Percentiles rank a stretch among this genome's conserved stretches.
Evolutionary conservation across 2,797 vertebrate species (phyloP).

Genomic region (Spheniscus humboldti): DNA sequence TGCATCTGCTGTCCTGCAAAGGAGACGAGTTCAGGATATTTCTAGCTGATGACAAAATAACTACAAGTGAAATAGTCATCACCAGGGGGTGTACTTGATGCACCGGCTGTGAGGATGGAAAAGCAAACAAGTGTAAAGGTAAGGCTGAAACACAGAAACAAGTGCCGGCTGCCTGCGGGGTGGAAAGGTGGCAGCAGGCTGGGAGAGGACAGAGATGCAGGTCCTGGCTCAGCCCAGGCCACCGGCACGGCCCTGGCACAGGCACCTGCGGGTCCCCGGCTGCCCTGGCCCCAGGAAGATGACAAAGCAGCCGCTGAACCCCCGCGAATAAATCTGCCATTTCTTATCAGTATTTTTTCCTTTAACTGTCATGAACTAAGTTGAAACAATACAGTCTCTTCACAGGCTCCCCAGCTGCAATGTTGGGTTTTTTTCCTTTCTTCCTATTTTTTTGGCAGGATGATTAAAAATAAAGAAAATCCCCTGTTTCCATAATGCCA

Average conservation of each 20-base stretch:
- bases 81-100: constrained; percentile 38
- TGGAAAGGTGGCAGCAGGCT: not conserved
- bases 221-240: not conserved
- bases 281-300: not conserved
- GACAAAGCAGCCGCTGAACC: not conserved
- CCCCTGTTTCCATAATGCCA: not conserved
- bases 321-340: not conserved
- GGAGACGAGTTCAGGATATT: constrained; percentile 3
- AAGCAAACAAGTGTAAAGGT: constrained; percentile 53
- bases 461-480: not conserved
- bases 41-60: constrained; percentile 32
- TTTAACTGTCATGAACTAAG: constrained; percentile 25
- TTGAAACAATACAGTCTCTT: constrained; percentile 60
- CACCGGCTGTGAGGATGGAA: constrained; percentile 29
- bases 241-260: not conserved
- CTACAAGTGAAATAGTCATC: constrained; percentile 21
- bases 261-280: not conserved
- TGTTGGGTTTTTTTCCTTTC: not conserved
- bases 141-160: not conserved
- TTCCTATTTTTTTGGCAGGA: not conserved
- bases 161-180: not conserved
- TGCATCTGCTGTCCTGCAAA: constrained; percentile 17
- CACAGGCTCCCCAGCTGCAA: not conserved
- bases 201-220: not conserved
- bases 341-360: constrained; percentile 50